phyloP scores from a whole-genome alignment of 2,888 invertebrate genomes.

The Megaustenia siamemsis region DNA sequence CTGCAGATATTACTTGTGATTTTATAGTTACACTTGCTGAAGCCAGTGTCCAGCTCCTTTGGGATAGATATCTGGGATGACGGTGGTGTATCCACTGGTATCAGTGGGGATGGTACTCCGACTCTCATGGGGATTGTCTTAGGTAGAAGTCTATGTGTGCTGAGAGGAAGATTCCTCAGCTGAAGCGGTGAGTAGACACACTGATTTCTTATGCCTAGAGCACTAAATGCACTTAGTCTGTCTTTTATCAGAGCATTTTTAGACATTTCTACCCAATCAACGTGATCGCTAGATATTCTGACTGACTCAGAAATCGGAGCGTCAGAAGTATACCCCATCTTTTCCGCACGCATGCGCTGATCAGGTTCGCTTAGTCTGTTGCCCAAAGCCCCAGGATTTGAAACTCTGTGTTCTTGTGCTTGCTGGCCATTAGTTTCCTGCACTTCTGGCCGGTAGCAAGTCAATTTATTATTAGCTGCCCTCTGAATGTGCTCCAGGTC shows the following conservation, averaged over 20 bases:
- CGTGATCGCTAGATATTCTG: constrained; percentile 5
- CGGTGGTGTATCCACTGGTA: not conserved
- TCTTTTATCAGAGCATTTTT: constrained; percentile 18
- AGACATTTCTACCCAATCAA: not conserved
- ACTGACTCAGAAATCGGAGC: constrained; percentile 24
- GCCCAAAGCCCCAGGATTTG: not conserved
- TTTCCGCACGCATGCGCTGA: constrained; percentile 4
- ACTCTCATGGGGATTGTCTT: not conserved
- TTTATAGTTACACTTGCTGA: not conserved
- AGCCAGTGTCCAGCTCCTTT: not conserved
- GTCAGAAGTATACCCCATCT: not conserved
- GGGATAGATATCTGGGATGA: not conserved
- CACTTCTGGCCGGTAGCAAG: constrained; percentile 17
- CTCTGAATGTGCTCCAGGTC: not conserved
- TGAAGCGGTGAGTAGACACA: constrained; percentile 25
- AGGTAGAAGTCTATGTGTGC: constrained; percentile 4
- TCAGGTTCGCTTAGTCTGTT: not conserved
- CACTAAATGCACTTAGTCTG: constrained; percentile 38
- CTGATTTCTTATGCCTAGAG: constrained; percentile 10
- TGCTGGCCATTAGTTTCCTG: not conserved
- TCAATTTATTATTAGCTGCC: not conserved
- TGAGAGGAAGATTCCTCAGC: not conserved
- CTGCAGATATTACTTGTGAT: not conserved
- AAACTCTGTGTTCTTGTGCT: not conserved
- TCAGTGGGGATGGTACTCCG: not conserved